phyloP scores from a whole-genome alignment of 2,888 invertebrate species.

The Clunio marinus region DNA sequence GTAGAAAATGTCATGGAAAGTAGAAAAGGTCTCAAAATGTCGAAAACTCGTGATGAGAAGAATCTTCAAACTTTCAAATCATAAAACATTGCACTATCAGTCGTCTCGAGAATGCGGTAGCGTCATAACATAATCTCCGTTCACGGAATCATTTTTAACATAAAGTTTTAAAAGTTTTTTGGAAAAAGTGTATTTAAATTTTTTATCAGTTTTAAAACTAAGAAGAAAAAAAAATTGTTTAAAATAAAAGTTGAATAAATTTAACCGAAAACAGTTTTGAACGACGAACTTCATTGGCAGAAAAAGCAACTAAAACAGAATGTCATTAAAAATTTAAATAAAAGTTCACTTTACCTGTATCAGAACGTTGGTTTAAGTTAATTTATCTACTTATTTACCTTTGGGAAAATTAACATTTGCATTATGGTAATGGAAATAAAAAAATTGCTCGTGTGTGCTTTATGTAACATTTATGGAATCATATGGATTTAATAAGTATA shows the following conservation, averaged over 20 bases:
- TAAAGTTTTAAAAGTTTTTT: too few relatives aligned
- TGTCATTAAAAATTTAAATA: background rate
- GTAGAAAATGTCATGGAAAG: constrained; percentile 13
- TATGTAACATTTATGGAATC: background rate
- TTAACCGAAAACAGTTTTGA: too few relatives aligned
- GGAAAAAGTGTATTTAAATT: too few relatives aligned
- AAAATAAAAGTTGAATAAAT: too few relatives aligned
- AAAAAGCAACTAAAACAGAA: too few relatives aligned
- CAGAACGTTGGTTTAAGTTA: too few relatives aligned
- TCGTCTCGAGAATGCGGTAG: constrained; percentile 28
- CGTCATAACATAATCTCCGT: constrained; percentile 15
- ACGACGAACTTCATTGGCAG: too few relatives aligned
- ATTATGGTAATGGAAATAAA: constrained; percentile 11
- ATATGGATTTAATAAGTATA: background rate
- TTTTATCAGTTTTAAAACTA: too few relatives aligned
- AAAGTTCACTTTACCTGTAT: background rate
- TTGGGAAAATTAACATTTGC: constrained; percentile 16
- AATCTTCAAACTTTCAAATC: too few relatives aligned
- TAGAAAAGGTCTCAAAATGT: background rate
- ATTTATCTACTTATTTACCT: too few relatives aligned
- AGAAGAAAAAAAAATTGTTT: too few relatives aligned
- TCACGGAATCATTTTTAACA: background rate
- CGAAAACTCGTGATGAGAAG: background rate
- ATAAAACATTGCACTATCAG: too few relatives aligned
- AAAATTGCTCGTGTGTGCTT: background rate